phyloP scores from a whole-genome alignment of 1,140 invertebrate genomes.

The Polypedilum vanderplanki region DNA sequence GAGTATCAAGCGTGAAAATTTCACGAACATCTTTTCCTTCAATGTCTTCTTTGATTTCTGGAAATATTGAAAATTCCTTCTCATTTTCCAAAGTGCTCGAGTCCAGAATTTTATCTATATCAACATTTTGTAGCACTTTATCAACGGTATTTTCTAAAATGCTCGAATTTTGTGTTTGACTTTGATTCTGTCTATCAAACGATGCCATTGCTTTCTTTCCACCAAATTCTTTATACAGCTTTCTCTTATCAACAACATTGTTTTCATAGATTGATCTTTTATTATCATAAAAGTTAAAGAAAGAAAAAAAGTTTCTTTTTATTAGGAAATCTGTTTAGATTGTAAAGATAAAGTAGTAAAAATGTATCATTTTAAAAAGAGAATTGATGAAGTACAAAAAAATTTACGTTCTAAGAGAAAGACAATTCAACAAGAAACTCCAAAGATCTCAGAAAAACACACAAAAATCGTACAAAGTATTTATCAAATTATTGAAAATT shows the following conservation, averaged over 20 bases:
- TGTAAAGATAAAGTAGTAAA: not conserved
- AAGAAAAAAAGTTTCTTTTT: not conserved
- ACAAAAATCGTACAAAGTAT: not conserved
- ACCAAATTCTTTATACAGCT: not conserved
- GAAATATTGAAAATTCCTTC: not conserved
- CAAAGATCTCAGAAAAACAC: not conserved
- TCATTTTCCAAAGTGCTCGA: not conserved
- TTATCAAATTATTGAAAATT: not conserved
- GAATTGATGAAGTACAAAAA: not conserved
- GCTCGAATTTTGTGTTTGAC: not conserved
- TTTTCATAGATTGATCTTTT: not conserved
- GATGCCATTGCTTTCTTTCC: not conserved
- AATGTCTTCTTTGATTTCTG: not conserved
- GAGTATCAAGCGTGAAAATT: not conserved
- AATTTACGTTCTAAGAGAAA: not conserved
- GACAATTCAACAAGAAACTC: not conserved
- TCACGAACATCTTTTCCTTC: conserved; percentile 1
- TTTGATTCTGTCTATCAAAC: not conserved
- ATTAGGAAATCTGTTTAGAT: not conserved
- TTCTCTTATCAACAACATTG: not conserved
- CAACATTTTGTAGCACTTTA: not conserved
- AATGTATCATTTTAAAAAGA: not conserved
- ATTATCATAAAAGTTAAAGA: not conserved
- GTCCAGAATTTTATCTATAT: not conserved
- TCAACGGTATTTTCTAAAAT: not conserved